Conservation (phyloP, 2,797 vertebrate species). For the Xerus rutilus region DNA sequence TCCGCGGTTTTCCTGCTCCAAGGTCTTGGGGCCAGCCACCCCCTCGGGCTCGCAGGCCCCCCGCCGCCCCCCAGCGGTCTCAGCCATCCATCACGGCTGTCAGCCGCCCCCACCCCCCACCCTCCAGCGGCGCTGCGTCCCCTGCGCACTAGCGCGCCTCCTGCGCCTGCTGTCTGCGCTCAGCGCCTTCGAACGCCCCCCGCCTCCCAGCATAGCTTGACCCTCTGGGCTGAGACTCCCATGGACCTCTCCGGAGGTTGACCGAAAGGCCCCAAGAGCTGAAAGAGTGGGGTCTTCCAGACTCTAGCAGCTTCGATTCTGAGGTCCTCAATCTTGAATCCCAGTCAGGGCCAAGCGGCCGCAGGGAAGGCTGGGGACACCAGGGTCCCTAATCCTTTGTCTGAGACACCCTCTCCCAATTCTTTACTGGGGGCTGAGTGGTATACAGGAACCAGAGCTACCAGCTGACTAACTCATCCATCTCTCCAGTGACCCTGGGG, state of each 20-base stretch:
- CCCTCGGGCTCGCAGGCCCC: conserved; percentile 66
- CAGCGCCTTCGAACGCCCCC: conserved; percentile 67
- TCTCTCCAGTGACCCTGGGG: conserved; percentile 62
- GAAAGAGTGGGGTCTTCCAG: conserved; percentile 1
- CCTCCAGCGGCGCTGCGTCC: conserved; percentile 77
- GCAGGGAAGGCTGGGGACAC: conserved; percentile 50
- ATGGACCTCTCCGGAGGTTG: conserved; percentile 35
- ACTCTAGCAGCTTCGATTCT: conserved; percentile 50
- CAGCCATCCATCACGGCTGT: conserved; percentile 80
- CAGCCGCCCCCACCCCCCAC: conserved; percentile 78
- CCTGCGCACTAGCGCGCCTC: conserved; percentile 77
- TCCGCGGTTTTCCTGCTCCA: conserved; percentile 15
- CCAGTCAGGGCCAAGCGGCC: conserved; percentile 64
- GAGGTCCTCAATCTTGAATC: conserved; percentile 56
- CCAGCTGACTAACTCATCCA: not conserved
- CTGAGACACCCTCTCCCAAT: not conserved
- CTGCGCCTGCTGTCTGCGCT: conserved; percentile 72
- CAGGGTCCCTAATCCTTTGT: conserved; percentile 56
- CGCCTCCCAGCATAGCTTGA: conserved; percentile 68
- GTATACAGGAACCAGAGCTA: not conserved
- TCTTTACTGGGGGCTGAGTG: not conserved
- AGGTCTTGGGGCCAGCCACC: conserved; percentile 49
- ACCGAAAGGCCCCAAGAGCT: not conserved
- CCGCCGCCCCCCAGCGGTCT: conserved; percentile 77
- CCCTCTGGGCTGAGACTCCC: conserved; percentile 63